These are phyloP conservation scores for Mesorhabditis sp. DNA, from an alignment of 2,888 invertebrate genomes.

Conservation along the genomic window DNA sequence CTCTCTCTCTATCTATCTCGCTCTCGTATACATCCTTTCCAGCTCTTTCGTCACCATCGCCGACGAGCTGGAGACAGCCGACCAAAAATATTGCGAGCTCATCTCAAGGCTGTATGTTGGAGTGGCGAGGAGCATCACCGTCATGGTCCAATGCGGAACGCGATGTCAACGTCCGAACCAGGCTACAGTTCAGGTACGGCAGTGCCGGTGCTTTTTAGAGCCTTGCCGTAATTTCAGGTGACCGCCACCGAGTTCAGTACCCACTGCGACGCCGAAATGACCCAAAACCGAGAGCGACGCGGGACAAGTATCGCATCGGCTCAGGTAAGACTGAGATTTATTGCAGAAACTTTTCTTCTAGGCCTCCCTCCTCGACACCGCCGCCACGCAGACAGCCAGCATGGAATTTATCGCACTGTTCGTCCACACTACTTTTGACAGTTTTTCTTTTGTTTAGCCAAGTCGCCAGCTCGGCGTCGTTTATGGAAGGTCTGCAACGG, in stretches of 20 bases:
- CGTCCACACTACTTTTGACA: constrained; percentile 2
- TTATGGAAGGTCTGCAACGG: constrained; percentile 9
- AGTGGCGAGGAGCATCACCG: constrained; percentile 25
- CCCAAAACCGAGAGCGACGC: constrained; percentile 42
- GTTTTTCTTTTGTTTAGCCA: constrained; percentile 7
- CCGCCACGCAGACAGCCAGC: constrained; percentile 34
- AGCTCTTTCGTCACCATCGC: constrained; percentile 19
- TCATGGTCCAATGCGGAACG: constrained; percentile 24
- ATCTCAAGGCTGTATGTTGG: constrained; percentile 26
- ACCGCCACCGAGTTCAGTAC: constrained; percentile 33
- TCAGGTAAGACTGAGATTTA: constrained; percentile 20
- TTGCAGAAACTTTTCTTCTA: constrained; percentile 19
- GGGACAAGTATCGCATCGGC: constrained; percentile 17
- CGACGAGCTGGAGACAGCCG: constrained; percentile 24
- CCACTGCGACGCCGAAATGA: constrained; percentile 42
- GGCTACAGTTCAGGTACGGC: constrained; percentile 19
- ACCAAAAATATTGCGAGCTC: constrained; percentile 24
- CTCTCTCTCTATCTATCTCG: not conserved
- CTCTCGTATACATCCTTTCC: constrained; percentile 7
- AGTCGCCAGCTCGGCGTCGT: constrained; percentile 10
- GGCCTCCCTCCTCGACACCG: constrained; percentile 22
- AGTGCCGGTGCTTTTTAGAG: not conserved
- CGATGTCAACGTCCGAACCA: constrained; percentile 20
- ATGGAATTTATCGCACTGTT: constrained; percentile 34
- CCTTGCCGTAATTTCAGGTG: constrained; percentile 18